These are phyloP conservation scores for Microvelia longipes DNA, from an alignment of 1,140 invertebrate species.

Conservation along the genomic window DNA sequence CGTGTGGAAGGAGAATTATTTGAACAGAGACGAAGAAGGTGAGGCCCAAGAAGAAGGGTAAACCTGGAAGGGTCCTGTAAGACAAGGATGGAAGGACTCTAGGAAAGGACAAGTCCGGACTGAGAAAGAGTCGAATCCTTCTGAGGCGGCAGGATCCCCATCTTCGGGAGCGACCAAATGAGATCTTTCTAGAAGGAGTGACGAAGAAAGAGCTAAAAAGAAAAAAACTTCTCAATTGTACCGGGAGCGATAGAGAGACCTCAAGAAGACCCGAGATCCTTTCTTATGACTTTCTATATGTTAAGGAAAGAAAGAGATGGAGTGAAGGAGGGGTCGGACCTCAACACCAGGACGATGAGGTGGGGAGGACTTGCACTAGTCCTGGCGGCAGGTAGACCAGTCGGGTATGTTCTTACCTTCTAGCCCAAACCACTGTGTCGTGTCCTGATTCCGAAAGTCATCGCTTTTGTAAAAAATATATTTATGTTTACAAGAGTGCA, in stretches of 20 bases:
- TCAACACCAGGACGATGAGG: not conserved
- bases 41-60: not conserved
- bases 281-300: not conserved
- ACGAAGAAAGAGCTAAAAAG: not conserved
- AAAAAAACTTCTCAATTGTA: too few relatives aligned
- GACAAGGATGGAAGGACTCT: not conserved
- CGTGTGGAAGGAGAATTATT: not conserved
- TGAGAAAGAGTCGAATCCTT: too few relatives aligned
- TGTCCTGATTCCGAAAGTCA: too few relatives aligned
- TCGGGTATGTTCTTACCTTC: not conserved
- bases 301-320: not conserved
- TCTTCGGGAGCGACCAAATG: too few relatives aligned
- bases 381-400: not conserved
- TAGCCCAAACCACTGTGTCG: too few relatives aligned
- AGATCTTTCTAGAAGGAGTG: not conserved
- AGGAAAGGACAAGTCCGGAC: too few relatives aligned
- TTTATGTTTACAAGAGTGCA: too few relatives aligned
- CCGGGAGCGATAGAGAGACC: too few relatives aligned
- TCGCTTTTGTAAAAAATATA: too few relatives aligned
- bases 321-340: too few relatives aligned
- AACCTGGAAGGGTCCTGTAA: not conserved
- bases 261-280: not conserved
- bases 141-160: too few relatives aligned
- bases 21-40: not conserved
- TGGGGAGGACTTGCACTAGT: not conserved